Percentiles rank a stretch among this genome's conserved stretches.
phyloP scores from a whole-genome alignment of 2,797 vertebrate species.

The Mycteria americana region DNA sequence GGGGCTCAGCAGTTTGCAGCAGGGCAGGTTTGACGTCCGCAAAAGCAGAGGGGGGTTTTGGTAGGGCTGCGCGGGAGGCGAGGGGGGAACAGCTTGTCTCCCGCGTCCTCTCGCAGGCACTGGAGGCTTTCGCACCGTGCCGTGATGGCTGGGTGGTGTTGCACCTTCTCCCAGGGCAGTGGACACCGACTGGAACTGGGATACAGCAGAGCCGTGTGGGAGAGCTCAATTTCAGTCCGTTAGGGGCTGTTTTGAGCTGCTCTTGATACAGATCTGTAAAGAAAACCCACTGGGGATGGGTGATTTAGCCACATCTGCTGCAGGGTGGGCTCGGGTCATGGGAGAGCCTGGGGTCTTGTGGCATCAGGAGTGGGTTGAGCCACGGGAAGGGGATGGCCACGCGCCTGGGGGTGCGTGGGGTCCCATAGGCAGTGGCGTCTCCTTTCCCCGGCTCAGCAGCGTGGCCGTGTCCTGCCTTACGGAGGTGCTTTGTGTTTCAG shows the following conservation, averaged over 20 bases:
- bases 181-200: neutral
- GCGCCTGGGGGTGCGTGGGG: neutral
- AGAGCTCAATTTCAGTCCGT: neutral
- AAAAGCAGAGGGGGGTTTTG: neutral
- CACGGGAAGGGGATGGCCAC: accelerated
- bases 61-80: neutral
- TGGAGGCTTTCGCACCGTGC: accelerated
- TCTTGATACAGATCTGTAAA: neutral
- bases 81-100: neutral
- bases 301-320: neutral
- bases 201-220: neutral
- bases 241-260: neutral
- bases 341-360: neutral
- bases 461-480: neutral
- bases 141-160: accelerated
- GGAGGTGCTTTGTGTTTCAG: constrained; percentile 65
- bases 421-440: accelerated
- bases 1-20: neutral
- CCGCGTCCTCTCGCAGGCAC: accelerated
- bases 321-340: neutral
- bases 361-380: accelerated
- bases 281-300: neutral
- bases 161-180: neutral
- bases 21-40: accelerated
- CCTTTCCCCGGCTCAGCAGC: neutral